Base-by-base conservation (phyloP, 2,113 vertebrate species). In the Rhinopomastus cyanomelas region DNA sequence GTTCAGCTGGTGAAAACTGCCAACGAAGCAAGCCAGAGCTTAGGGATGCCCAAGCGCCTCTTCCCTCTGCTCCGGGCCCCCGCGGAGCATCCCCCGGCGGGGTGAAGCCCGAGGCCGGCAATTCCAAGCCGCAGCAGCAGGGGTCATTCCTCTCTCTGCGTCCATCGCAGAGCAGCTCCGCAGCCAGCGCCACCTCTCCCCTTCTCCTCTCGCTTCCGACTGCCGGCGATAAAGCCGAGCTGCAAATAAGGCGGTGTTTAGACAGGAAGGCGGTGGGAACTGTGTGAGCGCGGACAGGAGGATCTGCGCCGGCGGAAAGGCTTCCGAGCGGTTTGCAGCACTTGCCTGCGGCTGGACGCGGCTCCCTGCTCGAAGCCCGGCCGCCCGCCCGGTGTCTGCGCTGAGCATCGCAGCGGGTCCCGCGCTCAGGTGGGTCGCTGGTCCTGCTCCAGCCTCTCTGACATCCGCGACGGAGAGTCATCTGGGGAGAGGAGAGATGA, bases 81-180 rank as follows among this genome's bases (percentile, higher is more conserved):
- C 0, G 5, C 4, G 8, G 39, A 3, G 26, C 8, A 8, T 2
- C 49, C 17, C 74, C 0, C 37, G 46, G 57, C 3, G 21, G 1
- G 5, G 51, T 34, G 17, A 2, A 42, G 4, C 13, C 2, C 32
- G 32, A 23, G 17, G 6, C 51, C 66, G 21, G 83, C 37, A 94
- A 88, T 96, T 91, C 95, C 77, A n/a, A 11, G 53, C 22, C 68
- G 11, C 60, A 92, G 91, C 97, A 97, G 95, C 65, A 97, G 97
- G 96, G 96, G 97, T 96, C 97, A 81, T 37, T 81, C 93, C 81
- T 52, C 81, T 27, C 96, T 85, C 94, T 64, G 87, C 36, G 67
- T 62, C 62, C 87, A 44, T 15, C 23, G n/a, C 4, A 60, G 32
- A 56, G 5, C 30, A 6, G 15, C 3, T 76, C 49, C 61, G 30